Evolutionary conservation across 2,797 vertebrate species (phyloP).

Genomic region (Rhabdophis nuchalis): DNA sequence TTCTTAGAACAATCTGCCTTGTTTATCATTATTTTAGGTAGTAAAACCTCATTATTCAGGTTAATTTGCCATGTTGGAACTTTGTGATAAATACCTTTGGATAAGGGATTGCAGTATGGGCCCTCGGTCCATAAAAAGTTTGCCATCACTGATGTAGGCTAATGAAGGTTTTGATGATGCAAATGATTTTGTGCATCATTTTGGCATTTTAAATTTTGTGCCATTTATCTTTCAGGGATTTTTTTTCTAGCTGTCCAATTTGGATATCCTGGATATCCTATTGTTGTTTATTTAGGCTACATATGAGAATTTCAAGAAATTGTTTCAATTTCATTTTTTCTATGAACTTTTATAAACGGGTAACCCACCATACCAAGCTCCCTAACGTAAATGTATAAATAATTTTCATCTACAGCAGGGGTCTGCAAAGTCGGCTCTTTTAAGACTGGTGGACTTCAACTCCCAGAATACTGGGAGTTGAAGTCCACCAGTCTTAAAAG

Average conservation of each 20-base stretch:
- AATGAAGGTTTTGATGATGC: background rate
- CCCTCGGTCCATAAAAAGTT: too few species aligned
- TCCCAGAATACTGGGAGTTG: too few species aligned
- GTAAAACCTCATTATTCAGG: too few species aligned
- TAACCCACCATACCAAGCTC: background rate
- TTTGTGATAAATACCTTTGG: too few species aligned
- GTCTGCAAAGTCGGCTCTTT: too few species aligned
- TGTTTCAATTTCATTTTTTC: background rate
- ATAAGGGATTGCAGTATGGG: too few species aligned
- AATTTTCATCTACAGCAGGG: too few species aligned
- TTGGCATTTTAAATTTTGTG: background rate
- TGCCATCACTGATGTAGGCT: background rate
- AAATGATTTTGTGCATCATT: background rate
- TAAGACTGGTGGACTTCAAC: too few species aligned
- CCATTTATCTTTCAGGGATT: background rate
- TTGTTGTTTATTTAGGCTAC: background rate
- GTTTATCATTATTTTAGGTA: too few species aligned
- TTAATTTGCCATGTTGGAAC: too few species aligned
- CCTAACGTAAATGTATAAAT: conserved; percentile 4
- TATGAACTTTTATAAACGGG: background rate
- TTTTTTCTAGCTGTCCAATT: background rate
- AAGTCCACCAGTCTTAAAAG: too few species aligned
- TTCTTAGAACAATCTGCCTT: too few species aligned
- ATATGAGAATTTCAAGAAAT: background rate
- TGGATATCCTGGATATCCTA: background rate